These are phyloP conservation scores for Carcharodon carcharias DNA, from an alignment of 2,797 vertebrate species.

Conservation along the genomic window DNA sequence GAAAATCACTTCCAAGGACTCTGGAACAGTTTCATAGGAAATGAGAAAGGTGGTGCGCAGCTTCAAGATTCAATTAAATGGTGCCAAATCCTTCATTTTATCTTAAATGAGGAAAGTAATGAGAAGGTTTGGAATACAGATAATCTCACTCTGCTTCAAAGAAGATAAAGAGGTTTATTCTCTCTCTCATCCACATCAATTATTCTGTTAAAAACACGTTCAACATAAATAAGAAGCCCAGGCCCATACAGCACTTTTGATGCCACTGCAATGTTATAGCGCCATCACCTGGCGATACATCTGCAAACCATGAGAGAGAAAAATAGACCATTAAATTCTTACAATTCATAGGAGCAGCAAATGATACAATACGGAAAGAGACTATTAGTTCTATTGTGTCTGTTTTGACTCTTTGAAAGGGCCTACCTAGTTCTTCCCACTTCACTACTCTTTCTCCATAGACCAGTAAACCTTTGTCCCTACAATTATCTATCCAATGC, in stretches of 20 bases:
- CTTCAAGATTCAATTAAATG: not conserved
- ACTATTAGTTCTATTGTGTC: not conserved
- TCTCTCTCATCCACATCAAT: not conserved
- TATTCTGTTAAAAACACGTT: not conserved
- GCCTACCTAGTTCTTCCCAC: not conserved
- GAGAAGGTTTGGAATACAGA: not conserved
- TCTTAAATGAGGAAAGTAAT: not conserved
- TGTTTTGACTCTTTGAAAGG: not conserved
- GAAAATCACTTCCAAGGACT: slow-evolving; percentile 13
- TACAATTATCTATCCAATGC: not conserved
- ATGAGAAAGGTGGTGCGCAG: not conserved
- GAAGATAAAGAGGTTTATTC: not conserved
- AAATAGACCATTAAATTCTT: not conserved
- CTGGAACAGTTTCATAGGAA: not conserved
- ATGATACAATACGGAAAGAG: not conserved
- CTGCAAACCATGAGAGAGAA: not conserved
- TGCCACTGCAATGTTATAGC: not conserved
- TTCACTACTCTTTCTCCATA: not conserved
- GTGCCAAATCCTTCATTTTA: not conserved
- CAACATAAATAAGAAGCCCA: not conserved
- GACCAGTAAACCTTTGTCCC: not conserved
- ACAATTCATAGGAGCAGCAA: not conserved
- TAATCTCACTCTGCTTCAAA: not conserved
- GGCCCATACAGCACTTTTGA: not conserved
- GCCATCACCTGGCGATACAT: not conserved